Evolutionary conservation across 2,113 vertebrate genomes (phyloP), one percentile per base, ranked within the genome.

Genomic region (Camelus bactrianus): DNA sequence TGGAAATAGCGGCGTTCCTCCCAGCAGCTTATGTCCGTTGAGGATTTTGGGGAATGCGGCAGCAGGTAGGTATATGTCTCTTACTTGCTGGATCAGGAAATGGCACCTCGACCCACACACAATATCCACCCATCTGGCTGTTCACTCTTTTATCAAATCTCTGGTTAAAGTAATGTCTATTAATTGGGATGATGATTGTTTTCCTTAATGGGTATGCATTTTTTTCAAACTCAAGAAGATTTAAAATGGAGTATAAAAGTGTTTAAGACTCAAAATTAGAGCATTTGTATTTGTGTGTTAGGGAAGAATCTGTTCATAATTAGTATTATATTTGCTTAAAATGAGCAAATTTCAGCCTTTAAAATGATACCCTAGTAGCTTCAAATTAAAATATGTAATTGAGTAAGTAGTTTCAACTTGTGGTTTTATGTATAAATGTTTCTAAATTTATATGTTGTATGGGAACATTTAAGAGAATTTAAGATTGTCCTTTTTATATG

Each of bases 221-320:
- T 82, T 94, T 82, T 70, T 80, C 24, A 85, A 48, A 10, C 46
- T 89, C 32, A 92, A 52, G 79, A 95, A 70, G 19, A 72, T 77
- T 90, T 67, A 54, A 67, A 92, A 72, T 70, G 32, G 32, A 81
- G 13, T 76, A 19, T 77, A 30, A 81, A 79, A 79, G 46, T 46
- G 2, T 67, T 87, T 58, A 86, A 77, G 73, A 92, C 38, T 69
- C 8, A 93, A 69, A 70, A 84, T 16, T 76, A 65, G 69, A 28
- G 24, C 13, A 50, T 56, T 91, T 42, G 32, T 81, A 85, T 89
- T 77, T 81, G 2, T 81, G 19, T 84, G 32, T 91, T 85, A 93
- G 81, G n/a, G 28, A 87, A 82, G 75, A 65, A 42, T 46, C 8
- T 73, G 24, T 35, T 92, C n/a, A 80, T 32, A 90, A 58, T 77